Evolutionary conservation across 2,888 invertebrate genomes (phyloP), one percentile per base, ranked within the genome.

Genomic region (Pollenia griseotomentosa): DNA sequence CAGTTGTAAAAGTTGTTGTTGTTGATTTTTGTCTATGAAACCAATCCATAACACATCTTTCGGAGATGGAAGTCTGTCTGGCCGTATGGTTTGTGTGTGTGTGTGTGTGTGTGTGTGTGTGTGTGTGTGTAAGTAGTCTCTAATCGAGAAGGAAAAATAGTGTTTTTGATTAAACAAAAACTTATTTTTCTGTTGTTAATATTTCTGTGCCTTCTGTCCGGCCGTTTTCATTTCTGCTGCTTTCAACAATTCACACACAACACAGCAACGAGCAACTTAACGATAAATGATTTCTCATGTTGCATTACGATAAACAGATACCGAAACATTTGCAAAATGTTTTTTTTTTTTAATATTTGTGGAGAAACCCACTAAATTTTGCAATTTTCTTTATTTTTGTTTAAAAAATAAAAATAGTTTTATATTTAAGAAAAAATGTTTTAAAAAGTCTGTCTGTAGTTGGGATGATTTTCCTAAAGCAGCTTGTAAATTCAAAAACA

Each of bases 211-310:
- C 42, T 42, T 53, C 51, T 19, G 40, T 63, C 40, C 8, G 9
- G 7, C 6, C 2, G 16, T 1, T 48, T 19, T 9, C 42, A 59
- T 48, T 71, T 57, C 57, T 70, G 68, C 57, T 33, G 16, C 48
- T 75, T 75, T 51, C 16, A 77, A 77, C 53, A 61, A 51, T 68
- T 74, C 42, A 53, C 61, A 74, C 46, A 57, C 57, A 46, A 40
- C 57, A 73, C 48, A 46, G 16, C 51, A 71, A 51, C 11, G 44
- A 66, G 63, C 19, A 66, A 68, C 44, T 40, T 42, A 19, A 33
- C 83, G 59, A 66, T 85, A 82, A 82, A 85, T 85, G 73, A 78
- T 78, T 73, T 85, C 82, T 85, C 73, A 85, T 85, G 73, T 82
- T 85, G 77, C 81, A 78, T 61, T 82, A 61, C 77, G 85, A 82